These are phyloP conservation scores for Sylvia atricapilla DNA, from an alignment of 2,113 vertebrate species.

Conservation along the genomic window DNA sequence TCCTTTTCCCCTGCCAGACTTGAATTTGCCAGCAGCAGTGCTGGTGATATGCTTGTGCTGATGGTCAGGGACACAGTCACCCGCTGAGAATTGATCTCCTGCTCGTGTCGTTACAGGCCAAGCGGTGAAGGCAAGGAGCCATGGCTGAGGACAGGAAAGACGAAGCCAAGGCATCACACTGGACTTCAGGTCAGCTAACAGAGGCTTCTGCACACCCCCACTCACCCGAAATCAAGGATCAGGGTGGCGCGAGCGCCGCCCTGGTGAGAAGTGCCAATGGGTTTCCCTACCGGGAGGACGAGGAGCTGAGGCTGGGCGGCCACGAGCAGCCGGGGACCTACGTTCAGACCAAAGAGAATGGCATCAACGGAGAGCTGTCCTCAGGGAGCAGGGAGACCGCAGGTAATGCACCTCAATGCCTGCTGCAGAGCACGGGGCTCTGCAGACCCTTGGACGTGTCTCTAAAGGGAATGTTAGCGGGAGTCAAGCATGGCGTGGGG, in stretches of 20 bases:
- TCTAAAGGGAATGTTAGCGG: not conserved
- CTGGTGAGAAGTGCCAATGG: constrained; percentile 89
- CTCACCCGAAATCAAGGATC: constrained; percentile 82
- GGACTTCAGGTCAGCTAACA: constrained; percentile 83
- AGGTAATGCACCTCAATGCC: constrained; percentile 75
- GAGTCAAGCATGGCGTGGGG: not conserved
- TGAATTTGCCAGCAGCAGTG: not conserved
- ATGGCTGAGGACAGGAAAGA: constrained; percentile 96
- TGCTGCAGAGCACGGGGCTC: not conserved
- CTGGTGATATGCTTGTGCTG: not conserved
- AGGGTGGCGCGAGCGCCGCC: constrained; percentile 69
- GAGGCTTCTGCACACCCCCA: constrained; percentile 75
- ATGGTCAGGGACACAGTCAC: not conserved
- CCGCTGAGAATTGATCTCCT: not conserved
- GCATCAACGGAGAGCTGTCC: constrained; percentile 91
- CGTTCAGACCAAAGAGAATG: constrained; percentile 85
- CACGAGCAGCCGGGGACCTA: constrained; percentile 74
- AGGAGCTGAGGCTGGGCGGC: constrained; percentile 79
- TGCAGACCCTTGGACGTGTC: not conserved
- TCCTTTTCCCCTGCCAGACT: not conserved
- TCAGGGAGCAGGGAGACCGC: constrained; percentile 87
- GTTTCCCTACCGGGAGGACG: constrained; percentile 81
- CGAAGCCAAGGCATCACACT: constrained; percentile 87
- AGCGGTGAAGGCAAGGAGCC: constrained; percentile 35
- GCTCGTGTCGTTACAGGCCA: constrained; percentile 55